These are phyloP conservation scores for Standfussiana lucernea DNA, from an alignment of 2,888 invertebrate species.

Conservation along the genomic window DNA sequence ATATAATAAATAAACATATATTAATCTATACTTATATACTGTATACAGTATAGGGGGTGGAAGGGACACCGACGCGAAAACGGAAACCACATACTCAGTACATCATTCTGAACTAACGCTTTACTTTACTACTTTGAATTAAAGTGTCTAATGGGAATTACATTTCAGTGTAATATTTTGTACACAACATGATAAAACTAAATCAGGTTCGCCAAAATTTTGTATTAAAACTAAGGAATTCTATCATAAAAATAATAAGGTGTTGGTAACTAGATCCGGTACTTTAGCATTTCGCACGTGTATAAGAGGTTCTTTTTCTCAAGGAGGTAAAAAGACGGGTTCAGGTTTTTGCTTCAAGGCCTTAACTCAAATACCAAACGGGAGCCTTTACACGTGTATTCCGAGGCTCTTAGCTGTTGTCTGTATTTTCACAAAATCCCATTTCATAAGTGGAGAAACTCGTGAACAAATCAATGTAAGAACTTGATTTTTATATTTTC, in stretches of 20 bases:
- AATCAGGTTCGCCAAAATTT: no score
- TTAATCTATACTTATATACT: no score
- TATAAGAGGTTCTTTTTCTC: background rate
- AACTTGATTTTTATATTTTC: background rate
- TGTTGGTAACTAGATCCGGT: background rate
- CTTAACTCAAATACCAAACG: background rate
- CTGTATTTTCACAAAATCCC: background rate
- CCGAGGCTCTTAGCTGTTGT: background rate
- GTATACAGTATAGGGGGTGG: no score
- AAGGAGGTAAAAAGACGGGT: background rate
- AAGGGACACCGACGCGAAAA: no score
- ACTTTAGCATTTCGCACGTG: background rate
- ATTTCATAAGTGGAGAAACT: background rate
- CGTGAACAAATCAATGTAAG: background rate
- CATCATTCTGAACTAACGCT: no score
- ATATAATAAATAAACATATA: no score
- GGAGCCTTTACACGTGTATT: slow-evolving; percentile 1
- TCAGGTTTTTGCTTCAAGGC: background rate
- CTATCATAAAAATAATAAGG: background rate
- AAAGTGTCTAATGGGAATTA: no score
- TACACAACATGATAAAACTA: no score
- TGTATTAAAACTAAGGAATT: background rate
- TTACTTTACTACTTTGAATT: no score
- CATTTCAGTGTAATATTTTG: no score
- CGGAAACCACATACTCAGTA: no score